Conservation (phyloP, 1,140 invertebrate genomes). For the Chironomus striatipennis region DNA sequence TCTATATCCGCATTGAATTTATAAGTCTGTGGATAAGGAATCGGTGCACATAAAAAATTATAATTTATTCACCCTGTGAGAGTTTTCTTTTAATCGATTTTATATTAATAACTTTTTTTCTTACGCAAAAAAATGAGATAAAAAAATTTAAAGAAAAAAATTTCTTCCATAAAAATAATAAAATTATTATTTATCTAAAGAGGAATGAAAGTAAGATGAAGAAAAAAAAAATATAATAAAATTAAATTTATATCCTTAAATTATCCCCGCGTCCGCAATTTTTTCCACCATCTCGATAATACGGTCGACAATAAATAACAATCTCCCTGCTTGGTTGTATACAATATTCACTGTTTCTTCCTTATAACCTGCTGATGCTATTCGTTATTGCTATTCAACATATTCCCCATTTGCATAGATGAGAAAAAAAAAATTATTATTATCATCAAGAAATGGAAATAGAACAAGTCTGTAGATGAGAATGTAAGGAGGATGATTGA, state of each 20-base stretch:
- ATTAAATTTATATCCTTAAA: slow-evolving; percentile 21
- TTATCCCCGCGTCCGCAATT: background rate
- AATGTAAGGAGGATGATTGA: too few species aligned
- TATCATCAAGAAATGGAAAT: too few species aligned
- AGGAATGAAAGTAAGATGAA: background rate
- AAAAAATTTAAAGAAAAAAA: background rate
- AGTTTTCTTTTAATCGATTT: slow-evolving; percentile 25
- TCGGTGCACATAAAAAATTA: background rate
- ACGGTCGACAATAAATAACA: slow-evolving; percentile 22
- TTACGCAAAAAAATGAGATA: background rate
- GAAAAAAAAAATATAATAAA: background rate
- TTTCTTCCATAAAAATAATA: background rate
- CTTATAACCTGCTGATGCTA: background rate
- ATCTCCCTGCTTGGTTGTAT: background rate
- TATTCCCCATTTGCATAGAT: slow-evolving; percentile 11
- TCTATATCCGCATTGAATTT: background rate
- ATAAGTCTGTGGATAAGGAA: background rate
- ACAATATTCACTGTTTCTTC: too few species aligned
- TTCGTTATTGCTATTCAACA: background rate
- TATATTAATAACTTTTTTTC: slow-evolving; percentile 15
- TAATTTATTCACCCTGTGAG: slow-evolving; percentile 27
- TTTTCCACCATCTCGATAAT: background rate
- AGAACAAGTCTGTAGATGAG: too few species aligned
- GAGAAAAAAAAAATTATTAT: background rate
- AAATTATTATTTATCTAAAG: slow-evolving; percentile 19